Percentiles rank a stretch among this genome's conserved stretches.
Evolutionary conservation across 2,888 invertebrate genomes (phyloP).

Genomic region (Cryptops parisi): DNA sequence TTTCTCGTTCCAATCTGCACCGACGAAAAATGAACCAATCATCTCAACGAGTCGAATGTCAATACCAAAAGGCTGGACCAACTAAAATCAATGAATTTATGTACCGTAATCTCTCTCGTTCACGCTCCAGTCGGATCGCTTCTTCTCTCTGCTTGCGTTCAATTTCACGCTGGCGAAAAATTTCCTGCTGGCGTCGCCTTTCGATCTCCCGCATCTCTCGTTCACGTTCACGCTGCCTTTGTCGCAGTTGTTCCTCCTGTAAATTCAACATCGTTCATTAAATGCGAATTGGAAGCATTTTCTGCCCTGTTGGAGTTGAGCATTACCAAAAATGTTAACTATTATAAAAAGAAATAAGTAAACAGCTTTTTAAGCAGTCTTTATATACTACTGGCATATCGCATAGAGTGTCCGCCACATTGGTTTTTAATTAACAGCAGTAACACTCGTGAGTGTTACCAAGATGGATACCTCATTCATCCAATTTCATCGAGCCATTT

Average conservation of each 20-base stretch:
- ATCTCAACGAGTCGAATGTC: no score
- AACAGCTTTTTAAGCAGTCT: no score
- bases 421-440: no score
- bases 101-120: constrained; percentile 16
- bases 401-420: no score
- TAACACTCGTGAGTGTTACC: no score
- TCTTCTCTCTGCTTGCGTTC: constrained; percentile 73
- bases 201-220: constrained; percentile 55
- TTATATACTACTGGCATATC: no score
- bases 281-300: neutral
- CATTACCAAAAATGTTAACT: no score
- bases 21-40: neutral
- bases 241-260: constrained; percentile 21
- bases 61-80: no score
- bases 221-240: constrained; percentile 60
- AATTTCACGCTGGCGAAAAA: constrained; percentile 58
- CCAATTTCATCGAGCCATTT: no score
- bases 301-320: neutral
- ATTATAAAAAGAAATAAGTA: no score
- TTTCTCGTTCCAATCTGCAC: constrained; percentile 67
- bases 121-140: constrained; percentile 28
- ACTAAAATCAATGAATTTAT: no score
- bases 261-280: neutral
- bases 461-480: no score
- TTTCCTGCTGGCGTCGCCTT: constrained; percentile 60